A percentile compares a stretch with the other conserved stretches of the same genome.
phyloP scores from a whole-genome alignment of 2,797 vertebrate genomes.

The Centropyge bicolor region DNA sequence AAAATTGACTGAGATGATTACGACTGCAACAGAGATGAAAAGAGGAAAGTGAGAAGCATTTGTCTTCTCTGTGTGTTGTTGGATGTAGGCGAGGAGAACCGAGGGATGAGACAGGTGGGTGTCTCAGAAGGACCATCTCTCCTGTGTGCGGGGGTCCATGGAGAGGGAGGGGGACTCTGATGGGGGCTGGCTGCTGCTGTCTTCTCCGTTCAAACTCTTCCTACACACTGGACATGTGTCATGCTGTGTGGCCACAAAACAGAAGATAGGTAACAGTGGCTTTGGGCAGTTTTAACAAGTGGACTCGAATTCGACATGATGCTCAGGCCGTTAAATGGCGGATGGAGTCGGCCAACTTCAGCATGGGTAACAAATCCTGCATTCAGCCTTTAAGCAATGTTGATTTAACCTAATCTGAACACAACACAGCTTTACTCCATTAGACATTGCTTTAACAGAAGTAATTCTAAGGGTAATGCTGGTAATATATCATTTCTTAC shows the following conservation, averaged over 20 bases:
- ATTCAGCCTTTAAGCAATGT: not conserved
- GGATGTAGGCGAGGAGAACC: slow-evolving; percentile 49
- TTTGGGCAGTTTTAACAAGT: slow-evolving; percentile 7
- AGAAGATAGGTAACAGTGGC: slow-evolving; percentile 31
- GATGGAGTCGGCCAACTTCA: not conserved
- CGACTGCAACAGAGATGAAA: slow-evolving; percentile 67
- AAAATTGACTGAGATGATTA: slow-evolving; percentile 67
- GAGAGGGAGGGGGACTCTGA: slow-evolving; percentile 88
- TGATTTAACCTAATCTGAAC: not conserved
- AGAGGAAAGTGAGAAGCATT: slow-evolving; percentile 60
- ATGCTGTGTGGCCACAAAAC: slow-evolving; percentile 84
- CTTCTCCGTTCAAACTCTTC: slow-evolving; percentile 95
- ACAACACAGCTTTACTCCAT: not conserved
- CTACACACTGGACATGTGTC: slow-evolving; percentile 98
- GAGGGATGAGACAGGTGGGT: slow-evolving; percentile 45
- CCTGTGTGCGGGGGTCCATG: slow-evolving; percentile 90
- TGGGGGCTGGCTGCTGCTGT: slow-evolving; percentile 88
- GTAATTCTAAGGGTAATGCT: not conserved
- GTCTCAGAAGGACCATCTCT: slow-evolving; percentile 96
- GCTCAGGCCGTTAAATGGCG: not conserved
- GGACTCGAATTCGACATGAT: not conserved
- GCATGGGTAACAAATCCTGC: not conserved
- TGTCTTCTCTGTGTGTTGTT: slow-evolving; percentile 50
- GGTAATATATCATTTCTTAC: not conserved
- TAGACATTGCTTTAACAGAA: not conserved